These are phyloP conservation scores for Etia nguti DNA, from an alignment of 2,113 vertebrate species.

Conservation along the genomic window DNA sequence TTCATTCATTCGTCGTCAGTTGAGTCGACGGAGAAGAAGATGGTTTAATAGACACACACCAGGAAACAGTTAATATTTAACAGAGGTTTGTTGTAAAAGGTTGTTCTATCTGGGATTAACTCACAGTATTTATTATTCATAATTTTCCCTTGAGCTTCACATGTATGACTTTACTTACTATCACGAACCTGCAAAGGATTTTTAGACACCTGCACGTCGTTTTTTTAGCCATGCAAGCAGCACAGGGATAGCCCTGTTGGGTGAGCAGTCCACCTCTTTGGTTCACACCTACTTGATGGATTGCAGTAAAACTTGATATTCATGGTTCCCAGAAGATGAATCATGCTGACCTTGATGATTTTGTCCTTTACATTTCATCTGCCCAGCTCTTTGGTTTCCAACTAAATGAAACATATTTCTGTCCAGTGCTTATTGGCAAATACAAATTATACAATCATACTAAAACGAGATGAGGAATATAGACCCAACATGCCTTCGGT, in stretches of 20 bases:
- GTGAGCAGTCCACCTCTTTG: background rate
- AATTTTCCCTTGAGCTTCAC: background rate
- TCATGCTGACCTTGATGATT: background rate
- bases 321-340: background rate
- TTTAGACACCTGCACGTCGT: rapidly evolving
- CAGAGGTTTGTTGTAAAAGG: background rate
- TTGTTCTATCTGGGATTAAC: background rate
- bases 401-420: background rate
- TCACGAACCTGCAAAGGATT: background rate
- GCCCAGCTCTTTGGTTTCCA: background rate
- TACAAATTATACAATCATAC: background rate
- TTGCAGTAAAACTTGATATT: background rate
- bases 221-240: background rate
- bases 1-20: background rate
- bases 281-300: background rate
- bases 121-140: background rate
- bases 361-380: background rate
- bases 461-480: background rate
- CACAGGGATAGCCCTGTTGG: background rate
- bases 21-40: background rate
- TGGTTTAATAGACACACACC: background rate
- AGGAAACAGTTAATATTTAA: background rate
- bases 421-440: background rate
- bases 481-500: background rate
- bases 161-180: background rate